A percentile compares a stretch with the other conserved stretches of the same genome.
These are phyloP conservation scores for Varanus salvator DNA, from an alignment of 2,113 vertebrate species.

Conservation along the genomic window DNA sequence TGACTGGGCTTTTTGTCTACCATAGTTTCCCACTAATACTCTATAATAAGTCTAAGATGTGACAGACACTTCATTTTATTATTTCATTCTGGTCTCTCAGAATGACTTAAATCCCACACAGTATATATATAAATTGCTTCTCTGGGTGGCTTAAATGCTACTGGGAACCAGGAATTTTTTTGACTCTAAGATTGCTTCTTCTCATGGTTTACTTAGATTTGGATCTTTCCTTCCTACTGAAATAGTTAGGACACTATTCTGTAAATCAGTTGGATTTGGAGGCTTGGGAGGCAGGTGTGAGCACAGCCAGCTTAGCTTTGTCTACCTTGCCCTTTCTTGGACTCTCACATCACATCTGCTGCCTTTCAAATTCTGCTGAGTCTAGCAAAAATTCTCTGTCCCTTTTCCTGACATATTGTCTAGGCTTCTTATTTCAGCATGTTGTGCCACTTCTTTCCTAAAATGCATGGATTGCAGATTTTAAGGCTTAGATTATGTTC, in stretches of 20 bases:
- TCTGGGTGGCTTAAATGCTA: constrained; percentile 30
- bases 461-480: not conserved
- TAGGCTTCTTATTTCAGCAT: not conserved
- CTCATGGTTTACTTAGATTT: too few relatives aligned
- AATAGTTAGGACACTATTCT: not conserved
- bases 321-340: not conserved
- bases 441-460: not conserved
- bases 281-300: not conserved
- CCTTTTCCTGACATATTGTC: not conserved
- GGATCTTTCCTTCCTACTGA: too few relatives aligned
- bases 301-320: not conserved
- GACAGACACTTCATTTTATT: not conserved
- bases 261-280: not conserved
- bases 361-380: not conserved
- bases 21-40: not conserved
- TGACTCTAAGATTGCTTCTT: not conserved
- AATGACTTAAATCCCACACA: constrained; percentile 17
- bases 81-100: constrained; percentile 37
- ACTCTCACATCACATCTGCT: not conserved
- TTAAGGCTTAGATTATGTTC: too few relatives aligned
- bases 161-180: not conserved
- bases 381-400: too few relatives aligned
- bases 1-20: not conserved
- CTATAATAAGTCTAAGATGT: not conserved
- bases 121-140: constrained; percentile 1